Base-by-base conservation (phyloP, 1,140 invertebrate genomes). In the Grapholita molesta region DNA sequence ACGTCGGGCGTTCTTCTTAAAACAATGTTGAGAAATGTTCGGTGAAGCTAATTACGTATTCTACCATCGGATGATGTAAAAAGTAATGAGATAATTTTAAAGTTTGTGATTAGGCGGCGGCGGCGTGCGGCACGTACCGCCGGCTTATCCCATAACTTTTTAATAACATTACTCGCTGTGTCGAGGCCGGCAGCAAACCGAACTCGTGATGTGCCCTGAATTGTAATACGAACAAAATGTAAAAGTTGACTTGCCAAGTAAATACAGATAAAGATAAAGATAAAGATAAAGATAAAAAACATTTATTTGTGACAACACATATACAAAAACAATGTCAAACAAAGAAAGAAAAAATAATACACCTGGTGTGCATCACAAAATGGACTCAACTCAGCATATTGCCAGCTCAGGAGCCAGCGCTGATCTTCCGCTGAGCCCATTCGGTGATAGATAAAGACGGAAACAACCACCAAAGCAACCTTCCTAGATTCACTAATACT, bases 111-210 rank as follows among this genome's bases (percentile, higher is more conserved):
- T 83, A 80, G 84, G 71, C 69, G 61, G 69, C 48, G 75, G 70
- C 74, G 68, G 69, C 72, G 73, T 68, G 71, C 75, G 76, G 75
- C 83, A 86, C 85, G 84, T 87, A 86, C 72, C 70, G 53, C 65
- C 33, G 73, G 75, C 83, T 88, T 88, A 88, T 87, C 78, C 83
- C 82, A 84, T 85, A 90, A 90, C 88, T 90, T 90, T 90, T 88
- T 89, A 89, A 90, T 89, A 89, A 88, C 83, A 82, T 90, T 87
- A 82, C 77, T 75, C 77, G 80, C 70, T 78, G 84, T 83, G 83
- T 78, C 66, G 78, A 78, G 79, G 71, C 73, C 75, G 78, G 76
- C 70, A 76, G 71, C 74, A 79, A 77, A 70, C 77, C 78, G 77
- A 73, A 77, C 73, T 83, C 75, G 80, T 72, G 75, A 80, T 88